Percentiles rank a stretch among this genome's conserved stretches.
Conservation (phyloP, 2,888 invertebrate genomes). For the Eristalis tenax region DNA sequence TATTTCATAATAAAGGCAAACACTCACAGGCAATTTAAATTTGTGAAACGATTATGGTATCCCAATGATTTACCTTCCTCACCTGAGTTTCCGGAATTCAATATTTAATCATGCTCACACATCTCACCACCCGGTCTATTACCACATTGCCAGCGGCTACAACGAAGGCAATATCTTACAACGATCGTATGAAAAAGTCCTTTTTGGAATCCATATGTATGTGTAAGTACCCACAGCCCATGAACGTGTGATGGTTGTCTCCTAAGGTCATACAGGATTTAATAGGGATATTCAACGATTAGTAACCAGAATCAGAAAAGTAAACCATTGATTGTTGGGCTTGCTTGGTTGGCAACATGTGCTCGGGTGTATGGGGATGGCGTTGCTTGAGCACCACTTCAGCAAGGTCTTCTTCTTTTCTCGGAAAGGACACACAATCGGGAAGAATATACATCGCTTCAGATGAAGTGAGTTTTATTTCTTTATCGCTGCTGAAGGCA, state of each 20-base stretch:
- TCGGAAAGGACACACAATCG: neutral
- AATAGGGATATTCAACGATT: slow-evolving; percentile 38
- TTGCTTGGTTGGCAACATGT: neutral
- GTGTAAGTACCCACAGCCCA: neutral
- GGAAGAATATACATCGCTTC: neutral
- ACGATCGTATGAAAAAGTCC: slow-evolving; percentile 43
- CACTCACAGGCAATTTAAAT: slow-evolving; percentile 17
- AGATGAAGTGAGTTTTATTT: neutral
- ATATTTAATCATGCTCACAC: slow-evolving; percentile 57
- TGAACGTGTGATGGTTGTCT: slow-evolving; percentile 1
- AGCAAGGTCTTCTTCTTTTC: neutral
- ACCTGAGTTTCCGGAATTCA: slow-evolving; percentile 49
- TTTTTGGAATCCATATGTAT: slow-evolving; percentile 16
- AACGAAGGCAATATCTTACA: slow-evolving; percentile 37
- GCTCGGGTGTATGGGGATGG: neutral
- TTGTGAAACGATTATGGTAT: slow-evolving; percentile 42
- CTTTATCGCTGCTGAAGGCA: slow-evolving; percentile 15
- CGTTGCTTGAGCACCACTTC: slow-evolving; percentile 5
- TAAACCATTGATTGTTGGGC: slow-evolving; percentile 20
- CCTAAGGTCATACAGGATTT: slow-evolving; percentile 11
- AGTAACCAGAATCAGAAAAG: slow-evolving; percentile 26
- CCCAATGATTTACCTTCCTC: slow-evolving; percentile 44
- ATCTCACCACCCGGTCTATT: slow-evolving; percentile 40
- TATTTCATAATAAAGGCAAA: slow-evolving; percentile 26
- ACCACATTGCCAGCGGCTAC: slow-evolving; percentile 48